phyloP scores from a whole-genome alignment of 2,113 vertebrate genomes.

The Corynorhinus townsendii region DNA sequence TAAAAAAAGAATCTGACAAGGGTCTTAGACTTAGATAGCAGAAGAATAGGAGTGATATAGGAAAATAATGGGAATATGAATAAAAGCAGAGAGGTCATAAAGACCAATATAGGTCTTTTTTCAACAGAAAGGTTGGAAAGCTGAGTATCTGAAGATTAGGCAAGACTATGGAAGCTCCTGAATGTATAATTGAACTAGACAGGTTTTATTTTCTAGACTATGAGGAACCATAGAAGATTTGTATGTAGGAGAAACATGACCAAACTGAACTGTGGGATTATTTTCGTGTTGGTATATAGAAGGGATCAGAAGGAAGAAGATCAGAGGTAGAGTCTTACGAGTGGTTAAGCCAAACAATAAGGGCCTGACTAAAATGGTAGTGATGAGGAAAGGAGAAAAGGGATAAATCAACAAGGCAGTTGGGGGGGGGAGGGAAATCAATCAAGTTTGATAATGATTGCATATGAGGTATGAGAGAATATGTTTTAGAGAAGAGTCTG shows the following conservation, averaged over 20 bases:
- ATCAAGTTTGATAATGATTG: background rate
- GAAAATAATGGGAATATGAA: background rate
- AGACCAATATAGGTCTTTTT: background rate
- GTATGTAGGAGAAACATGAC: background rate
- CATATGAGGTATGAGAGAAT: background rate
- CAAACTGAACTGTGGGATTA: background rate
- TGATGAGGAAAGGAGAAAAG: background rate
- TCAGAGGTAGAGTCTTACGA: background rate
- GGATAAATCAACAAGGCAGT: background rate
- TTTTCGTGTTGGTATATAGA: background rate
- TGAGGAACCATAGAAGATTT: background rate
- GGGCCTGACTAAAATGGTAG: background rate
- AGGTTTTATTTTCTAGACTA: conserved; percentile 2
- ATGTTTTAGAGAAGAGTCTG: background rate
- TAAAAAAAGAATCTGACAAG: background rate
- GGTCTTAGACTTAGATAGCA: background rate
- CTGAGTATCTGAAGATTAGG: background rate
- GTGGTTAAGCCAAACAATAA: background rate
- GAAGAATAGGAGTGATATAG: background rate
- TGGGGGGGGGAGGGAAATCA: background rate
- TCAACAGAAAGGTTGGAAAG: background rate
- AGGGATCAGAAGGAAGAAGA: background rate
- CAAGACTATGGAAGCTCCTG: background rate
- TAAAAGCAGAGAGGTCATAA: background rate
- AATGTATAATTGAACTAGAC: background rate